Evolutionary conservation across 2,888 invertebrate species (phyloP).

Genomic region (Agrochola lota): DNA sequence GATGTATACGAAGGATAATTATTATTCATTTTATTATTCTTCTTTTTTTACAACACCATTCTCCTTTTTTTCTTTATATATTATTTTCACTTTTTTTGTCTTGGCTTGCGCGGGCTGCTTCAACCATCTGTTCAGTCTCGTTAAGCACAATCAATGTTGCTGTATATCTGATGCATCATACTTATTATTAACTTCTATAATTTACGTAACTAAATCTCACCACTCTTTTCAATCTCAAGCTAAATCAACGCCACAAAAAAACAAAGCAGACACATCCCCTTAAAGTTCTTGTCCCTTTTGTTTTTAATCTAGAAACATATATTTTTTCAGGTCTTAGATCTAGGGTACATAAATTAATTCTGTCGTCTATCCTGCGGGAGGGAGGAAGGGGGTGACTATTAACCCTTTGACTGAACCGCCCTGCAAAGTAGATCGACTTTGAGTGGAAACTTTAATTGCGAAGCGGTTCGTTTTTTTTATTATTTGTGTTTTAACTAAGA

Average conservation of each 20-base stretch:
- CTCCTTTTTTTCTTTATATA: no score
- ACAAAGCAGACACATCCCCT: background rate
- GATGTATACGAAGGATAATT: no score
- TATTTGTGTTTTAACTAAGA: constrained; percentile 26
- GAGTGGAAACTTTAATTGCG: constrained; percentile 63
- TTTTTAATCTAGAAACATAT: constrained; percentile 48
- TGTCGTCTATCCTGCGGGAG: constrained; percentile 64
- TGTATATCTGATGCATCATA: background rate
- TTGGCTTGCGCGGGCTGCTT: background rate
- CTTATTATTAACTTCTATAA: background rate
- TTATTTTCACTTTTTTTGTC: background rate
- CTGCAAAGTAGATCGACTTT: constrained; percentile 52
- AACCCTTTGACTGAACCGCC: constrained; percentile 69
- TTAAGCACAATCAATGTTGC: background rate
- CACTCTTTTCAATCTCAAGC: constrained; percentile 2
- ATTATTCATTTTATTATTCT: no score
- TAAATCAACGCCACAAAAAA: background rate
- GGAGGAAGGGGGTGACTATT: constrained; percentile 56
- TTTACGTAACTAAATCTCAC: background rate
- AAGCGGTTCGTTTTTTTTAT: constrained; percentile 24
- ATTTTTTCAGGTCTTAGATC: constrained; percentile 57
- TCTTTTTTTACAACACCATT: no score
- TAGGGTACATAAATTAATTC: constrained; percentile 71
- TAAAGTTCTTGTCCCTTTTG: constrained; percentile 14
- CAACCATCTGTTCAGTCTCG: background rate